These are phyloP conservation scores for Drosophila melanica DNA, from an alignment of 1,140 invertebrate genomes.

Conservation along the genomic window DNA sequence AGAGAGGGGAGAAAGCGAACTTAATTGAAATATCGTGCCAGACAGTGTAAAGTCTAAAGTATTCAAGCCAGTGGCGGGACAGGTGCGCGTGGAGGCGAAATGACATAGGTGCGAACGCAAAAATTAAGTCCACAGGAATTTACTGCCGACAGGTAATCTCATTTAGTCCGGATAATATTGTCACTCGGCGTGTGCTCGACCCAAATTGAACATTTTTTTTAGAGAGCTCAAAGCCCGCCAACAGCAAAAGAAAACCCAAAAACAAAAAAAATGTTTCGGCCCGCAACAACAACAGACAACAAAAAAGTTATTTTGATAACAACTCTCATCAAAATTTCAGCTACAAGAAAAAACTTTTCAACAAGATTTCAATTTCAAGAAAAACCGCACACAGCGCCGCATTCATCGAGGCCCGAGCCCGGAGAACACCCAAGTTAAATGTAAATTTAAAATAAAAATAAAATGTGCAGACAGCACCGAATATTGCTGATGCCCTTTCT, in stretches of 20 bases:
- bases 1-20: slow-evolving; percentile 39
- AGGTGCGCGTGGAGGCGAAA: not conserved
- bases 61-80: slow-evolving; percentile 5
- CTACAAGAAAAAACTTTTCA: slow-evolving; percentile 79
- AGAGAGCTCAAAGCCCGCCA: not conserved
- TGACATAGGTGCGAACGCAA: slow-evolving; percentile 49
- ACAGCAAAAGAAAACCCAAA: slow-evolving; percentile 1
- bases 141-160: slow-evolving; percentile 72
- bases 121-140: slow-evolving; percentile 67
- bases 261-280: slow-evolving; percentile 27
- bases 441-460: not conserved
- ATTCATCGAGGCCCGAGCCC: slow-evolving; percentile 7
- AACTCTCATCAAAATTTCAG: slow-evolving; percentile 74
- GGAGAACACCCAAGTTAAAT: not conserved
- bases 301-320: slow-evolving; percentile 73
- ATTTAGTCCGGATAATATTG: slow-evolving; percentile 69
- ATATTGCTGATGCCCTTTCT: not conserved
- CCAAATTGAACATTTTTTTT: slow-evolving; percentile 66
- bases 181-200: slow-evolving; percentile 52
- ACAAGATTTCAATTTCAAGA: slow-evolving; percentile 52
- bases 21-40: slow-evolving; percentile 75
- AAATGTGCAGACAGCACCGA: not conserved
- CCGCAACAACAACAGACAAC: slow-evolving; percentile 27
- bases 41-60: slow-evolving; percentile 67
- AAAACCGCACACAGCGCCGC: slow-evolving; percentile 56